Base-by-base conservation (phyloP, 2,888 invertebrate genomes). In the Thumatha senex region DNA sequence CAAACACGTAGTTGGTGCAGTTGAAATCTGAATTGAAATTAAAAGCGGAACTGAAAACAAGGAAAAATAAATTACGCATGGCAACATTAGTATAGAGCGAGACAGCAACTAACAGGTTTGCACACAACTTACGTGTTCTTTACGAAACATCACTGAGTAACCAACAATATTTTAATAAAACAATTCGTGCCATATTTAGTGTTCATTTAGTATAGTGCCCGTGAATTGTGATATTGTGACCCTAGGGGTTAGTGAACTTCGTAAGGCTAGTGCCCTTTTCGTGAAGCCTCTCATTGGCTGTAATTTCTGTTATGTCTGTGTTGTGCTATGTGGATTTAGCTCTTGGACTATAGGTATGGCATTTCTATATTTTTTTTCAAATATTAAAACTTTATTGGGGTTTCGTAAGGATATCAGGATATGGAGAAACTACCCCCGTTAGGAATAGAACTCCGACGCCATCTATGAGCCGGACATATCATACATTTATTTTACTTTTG, bases 71-170 rank as follows among this genome's bases (percentile, higher is more conserved):
- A 11, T 29, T 1, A 30, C 9, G 24, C 13, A 56, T 74, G 80
- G 85, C 82, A 86, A 84, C 82, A 74, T 78, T 45, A 73, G 65
- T 63, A 45, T 58, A 64, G 86, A 75, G 86, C 70, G 84, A 88
- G 84, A 76, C 86, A 86, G 89, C 86, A 64, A 76, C 81, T 80
- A 81, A 82, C 80, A 61, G 80, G 78, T 78, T 82, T 81, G 74
- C 78, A 72, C 82, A 76, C 79, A 76, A 76, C 69, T 50, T 63
- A 64, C 65, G 65, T 61, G 64, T 72, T 75, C 78, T 70, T 78
- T 79, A 78, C 84, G 84, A 75, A 78, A 65, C 71, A 71, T 65
- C 72, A 67, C 30, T 35, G 45, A 53, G 48, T 48, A 48, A 69
- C 61, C 71, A 78, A 80, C 76, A 80, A 72, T 82, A 84, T 84